These are phyloP conservation scores for Corydoras maculifer DNA, from an alignment of 2,113 vertebrate genomes.

Conservation along the genomic window DNA sequence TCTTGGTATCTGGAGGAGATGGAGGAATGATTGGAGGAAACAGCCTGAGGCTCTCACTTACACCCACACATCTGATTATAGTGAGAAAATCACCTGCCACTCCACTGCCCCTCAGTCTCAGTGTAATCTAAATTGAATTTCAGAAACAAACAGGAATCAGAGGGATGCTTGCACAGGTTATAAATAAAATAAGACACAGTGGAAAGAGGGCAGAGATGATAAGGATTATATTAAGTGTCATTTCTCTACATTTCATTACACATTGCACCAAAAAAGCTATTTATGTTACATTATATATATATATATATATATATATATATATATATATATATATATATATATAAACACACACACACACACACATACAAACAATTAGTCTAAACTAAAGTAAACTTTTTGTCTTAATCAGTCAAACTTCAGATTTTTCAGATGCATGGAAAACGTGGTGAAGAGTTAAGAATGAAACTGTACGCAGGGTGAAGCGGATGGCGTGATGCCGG, in stretches of 20 bases:
- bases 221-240: neutral
- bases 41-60: slow-evolving; percentile 1
- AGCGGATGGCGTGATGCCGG: too few relatives aligned
- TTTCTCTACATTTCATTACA: neutral
- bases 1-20: neutral
- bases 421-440: too few relatives aligned
- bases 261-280: neutral
- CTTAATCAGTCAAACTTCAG: too few relatives aligned
- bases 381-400: too few relatives aligned
- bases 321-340: too few relatives aligned
- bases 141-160: slow-evolving; percentile 21
- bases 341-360: too few relatives aligned
- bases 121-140: slow-evolving; percentile 26
- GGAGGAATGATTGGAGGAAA: slow-evolving; percentile 7
- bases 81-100: slow-evolving; percentile 34
- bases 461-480: too few relatives aligned
- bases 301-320: too few relatives aligned
- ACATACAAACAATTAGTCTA: too few relatives aligned
- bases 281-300: too few relatives aligned
- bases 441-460: too few relatives aligned
- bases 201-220: neutral
- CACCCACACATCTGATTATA: slow-evolving; percentile 17
- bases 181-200: neutral
- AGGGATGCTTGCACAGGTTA: neutral
- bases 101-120: slow-evolving; percentile 14